Conservation (phyloP, 1,140 invertebrate species). For the Ostrea denselamellosa region DNA sequence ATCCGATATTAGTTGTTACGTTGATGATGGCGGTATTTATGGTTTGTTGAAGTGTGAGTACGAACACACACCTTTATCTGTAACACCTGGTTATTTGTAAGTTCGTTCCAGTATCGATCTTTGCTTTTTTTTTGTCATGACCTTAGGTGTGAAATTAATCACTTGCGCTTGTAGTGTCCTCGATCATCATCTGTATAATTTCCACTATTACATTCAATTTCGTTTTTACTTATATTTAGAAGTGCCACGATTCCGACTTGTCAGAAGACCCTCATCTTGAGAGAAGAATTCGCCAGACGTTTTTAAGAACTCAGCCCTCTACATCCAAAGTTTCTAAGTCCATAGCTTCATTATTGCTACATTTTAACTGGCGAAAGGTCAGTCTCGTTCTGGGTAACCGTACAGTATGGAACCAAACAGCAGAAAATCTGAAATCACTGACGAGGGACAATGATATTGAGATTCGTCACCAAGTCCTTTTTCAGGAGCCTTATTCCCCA, state of each 20-base stretch:
- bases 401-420: constrained; percentile 86
- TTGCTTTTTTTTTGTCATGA: neutral
- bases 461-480: constrained; percentile 76
- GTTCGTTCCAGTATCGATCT: neutral
- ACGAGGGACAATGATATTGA: constrained; percentile 87
- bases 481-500: constrained; percentile 52
- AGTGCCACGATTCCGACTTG: constrained; percentile 58
- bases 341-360: constrained; percentile 90
- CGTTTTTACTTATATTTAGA: constrained; percentile 79
- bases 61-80: too few species aligned
- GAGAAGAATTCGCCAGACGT: constrained; percentile 83
- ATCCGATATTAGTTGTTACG: too few species aligned
- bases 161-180: too few species aligned
- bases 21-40: too few species aligned
- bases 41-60: too few species aligned
- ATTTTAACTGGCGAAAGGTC: constrained; percentile 96
- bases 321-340: constrained; percentile 96
- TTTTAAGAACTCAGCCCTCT: constrained; percentile 95
- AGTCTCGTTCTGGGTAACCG: constrained; percentile 91
- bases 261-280: constrained; percentile 46
- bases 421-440: constrained; percentile 85
- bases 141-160: too few species aligned
- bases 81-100: neutral
- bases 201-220: too few species aligned
- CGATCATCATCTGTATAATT: neutral